phyloP scores from a whole-genome alignment of 2,113 vertebrate genomes.

The Larimichthys crocea region DNA sequence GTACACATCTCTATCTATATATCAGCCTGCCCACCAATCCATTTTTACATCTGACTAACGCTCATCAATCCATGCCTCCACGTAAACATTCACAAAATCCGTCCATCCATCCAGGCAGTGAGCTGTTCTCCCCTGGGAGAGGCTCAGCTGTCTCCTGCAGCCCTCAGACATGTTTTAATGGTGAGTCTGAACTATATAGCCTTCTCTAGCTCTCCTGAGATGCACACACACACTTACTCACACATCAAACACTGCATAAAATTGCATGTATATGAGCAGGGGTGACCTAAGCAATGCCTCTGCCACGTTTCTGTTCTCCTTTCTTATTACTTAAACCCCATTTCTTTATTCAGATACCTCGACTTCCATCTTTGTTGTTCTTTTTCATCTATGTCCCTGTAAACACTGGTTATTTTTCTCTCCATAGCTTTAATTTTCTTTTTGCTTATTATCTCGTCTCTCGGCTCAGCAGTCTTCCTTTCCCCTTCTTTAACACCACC shows the following conservation, averaged over 20 bases:
- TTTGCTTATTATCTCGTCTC: conserved; percentile 14
- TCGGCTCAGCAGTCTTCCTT: background rate
- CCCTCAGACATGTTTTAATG: conserved; percentile 72
- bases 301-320: conserved; percentile 16
- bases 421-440: conserved; percentile 2
- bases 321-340: background rate
- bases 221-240: conserved; percentile 31
- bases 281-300: conserved; percentile 23
- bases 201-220: conserved; percentile 41
- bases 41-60: conserved; percentile 11
- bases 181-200: conserved; percentile 50
- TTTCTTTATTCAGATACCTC: conserved; percentile 38
- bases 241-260: conserved; percentile 52
- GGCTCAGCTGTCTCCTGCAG: conserved; percentile 72
- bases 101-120: conserved; percentile 44
- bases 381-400: conserved; percentile 11
- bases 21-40: conserved; percentile 5
- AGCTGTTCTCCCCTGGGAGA: conserved; percentile 69
- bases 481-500: conserved; percentile 1
- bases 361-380: conserved; percentile 9
- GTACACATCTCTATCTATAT: conserved; percentile 5
- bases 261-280: conserved; percentile 35
- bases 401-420: conserved; percentile 37
- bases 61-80: conserved; percentile 40
- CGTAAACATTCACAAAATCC: conserved; percentile 48